Conservation (phyloP, 2,888 invertebrate species). For the Xanthia icteritia region DNA sequence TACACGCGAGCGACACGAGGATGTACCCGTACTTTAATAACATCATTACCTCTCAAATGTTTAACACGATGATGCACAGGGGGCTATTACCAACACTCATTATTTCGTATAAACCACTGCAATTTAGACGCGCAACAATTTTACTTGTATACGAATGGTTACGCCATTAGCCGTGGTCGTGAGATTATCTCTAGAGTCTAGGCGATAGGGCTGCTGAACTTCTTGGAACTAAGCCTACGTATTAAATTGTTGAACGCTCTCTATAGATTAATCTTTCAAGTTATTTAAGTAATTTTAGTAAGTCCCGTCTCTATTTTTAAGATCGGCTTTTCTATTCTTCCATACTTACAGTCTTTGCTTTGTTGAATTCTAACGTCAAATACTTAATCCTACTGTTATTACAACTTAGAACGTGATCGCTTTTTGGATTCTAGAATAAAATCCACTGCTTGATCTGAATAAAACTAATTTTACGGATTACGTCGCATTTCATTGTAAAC, state of each 20-base stretch:
- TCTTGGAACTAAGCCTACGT: slow-evolving; percentile 24
- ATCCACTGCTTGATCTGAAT: slow-evolving; percentile 15
- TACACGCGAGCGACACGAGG: slow-evolving; percentile 14
- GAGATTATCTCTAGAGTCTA: slow-evolving; percentile 58
- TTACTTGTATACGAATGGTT: slow-evolving; percentile 73
- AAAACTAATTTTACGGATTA: slow-evolving; percentile 54
- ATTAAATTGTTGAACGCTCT: slow-evolving; percentile 31
- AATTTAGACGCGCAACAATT: slow-evolving; percentile 76
- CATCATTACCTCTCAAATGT: slow-evolving; percentile 70
- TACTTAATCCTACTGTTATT: neutral
- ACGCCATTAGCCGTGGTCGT: slow-evolving; percentile 72
- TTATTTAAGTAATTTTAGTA: slow-evolving; percentile 25
- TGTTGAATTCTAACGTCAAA: neutral
- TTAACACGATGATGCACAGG: slow-evolving; percentile 74
- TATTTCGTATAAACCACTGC: slow-evolving; percentile 76
- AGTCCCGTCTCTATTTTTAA: neutral
- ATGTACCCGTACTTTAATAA: slow-evolving; percentile 60
- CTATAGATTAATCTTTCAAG: slow-evolving; percentile 10
- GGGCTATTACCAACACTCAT: slow-evolving; percentile 72
- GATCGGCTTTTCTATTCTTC: neutral
- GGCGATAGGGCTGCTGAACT: slow-evolving; percentile 53
- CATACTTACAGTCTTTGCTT: neutral
- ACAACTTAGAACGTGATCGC: neutral
- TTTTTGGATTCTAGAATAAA: slow-evolving; percentile 12
- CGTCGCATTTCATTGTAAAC: slow-evolving; percentile 25